Percentiles rank a stretch among this genome's conserved stretches.
These are phyloP conservation scores for Cryptophagus acutangulus DNA, from an alignment of 2,888 invertebrate genomes.

Conservation along the genomic window DNA sequence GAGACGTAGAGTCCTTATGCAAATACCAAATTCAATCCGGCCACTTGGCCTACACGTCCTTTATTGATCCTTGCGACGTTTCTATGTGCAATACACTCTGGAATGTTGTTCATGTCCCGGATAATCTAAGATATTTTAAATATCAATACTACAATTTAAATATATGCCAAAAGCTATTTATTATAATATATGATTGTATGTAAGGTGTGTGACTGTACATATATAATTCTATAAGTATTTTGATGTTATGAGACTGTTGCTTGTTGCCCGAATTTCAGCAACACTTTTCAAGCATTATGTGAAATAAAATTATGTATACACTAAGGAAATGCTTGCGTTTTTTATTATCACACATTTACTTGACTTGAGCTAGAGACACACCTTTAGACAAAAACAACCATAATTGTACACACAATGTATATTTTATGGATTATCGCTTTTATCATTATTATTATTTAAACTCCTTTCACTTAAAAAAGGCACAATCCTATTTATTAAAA, in stretches of 20 bases:
- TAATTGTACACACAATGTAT: no score
- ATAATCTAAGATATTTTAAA: no score
- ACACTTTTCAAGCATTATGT: constrained; percentile 42
- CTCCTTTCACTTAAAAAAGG: no score
- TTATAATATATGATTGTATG: constrained; percentile 28
- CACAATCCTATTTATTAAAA: no score
- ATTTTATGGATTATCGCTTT: no score
- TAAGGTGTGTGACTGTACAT: constrained; percentile 34
- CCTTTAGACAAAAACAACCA: no score
- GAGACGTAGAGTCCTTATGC: constrained; percentile 27
- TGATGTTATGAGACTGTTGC: constrained; percentile 50
- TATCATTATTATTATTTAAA: no score
- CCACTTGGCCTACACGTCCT: constrained; percentile 18
- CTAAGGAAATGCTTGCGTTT: constrained; percentile 36
- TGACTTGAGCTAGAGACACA: no score
- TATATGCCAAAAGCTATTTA: constrained; percentile 7
- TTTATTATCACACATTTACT: no score
- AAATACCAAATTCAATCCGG: constrained; percentile 16
- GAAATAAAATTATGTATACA: constrained; percentile 45
- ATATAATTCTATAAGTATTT: constrained; percentile 39
- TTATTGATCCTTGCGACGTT: constrained; percentile 29
- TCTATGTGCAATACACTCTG: constrained; percentile 14
- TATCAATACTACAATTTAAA: neutral
- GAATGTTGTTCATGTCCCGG: constrained; percentile 9
- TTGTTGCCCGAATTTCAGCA: constrained; percentile 38